These are phyloP conservation scores for Plectropomus leopardus DNA, from an alignment of 2,113 vertebrate genomes.

Conservation along the genomic window DNA sequence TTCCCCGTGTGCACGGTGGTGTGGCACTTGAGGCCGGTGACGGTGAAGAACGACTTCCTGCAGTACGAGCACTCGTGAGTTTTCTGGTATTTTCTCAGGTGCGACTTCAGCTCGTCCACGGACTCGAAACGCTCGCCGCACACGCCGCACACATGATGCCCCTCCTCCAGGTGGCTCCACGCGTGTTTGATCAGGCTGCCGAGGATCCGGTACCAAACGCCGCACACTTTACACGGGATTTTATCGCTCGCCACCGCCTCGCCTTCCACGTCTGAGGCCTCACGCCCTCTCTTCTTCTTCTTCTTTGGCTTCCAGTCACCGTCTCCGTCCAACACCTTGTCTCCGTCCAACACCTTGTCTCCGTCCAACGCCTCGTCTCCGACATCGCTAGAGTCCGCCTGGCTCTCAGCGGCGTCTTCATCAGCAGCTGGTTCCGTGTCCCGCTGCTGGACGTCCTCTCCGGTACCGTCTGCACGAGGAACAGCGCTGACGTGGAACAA, in stretches of 20 bases:
- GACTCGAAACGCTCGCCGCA: conserved; percentile 25
- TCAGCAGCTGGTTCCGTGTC: background rate
- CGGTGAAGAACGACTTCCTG: conserved; percentile 34
- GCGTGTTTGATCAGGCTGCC: conserved; percentile 57
- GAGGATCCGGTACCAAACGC: conserved; percentile 21
- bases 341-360: background rate
- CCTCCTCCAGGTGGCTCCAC: conserved; percentile 48
- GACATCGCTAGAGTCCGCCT: background rate
- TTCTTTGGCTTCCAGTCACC: background rate
- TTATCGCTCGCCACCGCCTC: background rate
- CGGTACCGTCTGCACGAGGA: background rate
- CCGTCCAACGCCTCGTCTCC: background rate
- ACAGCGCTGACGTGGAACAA: background rate
- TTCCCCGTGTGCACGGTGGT: conserved; percentile 21
- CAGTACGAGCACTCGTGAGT: conserved; percentile 47
- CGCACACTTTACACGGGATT: conserved; percentile 47
- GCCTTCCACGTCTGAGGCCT: accelerated
- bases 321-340: background rate
- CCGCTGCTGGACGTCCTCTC: background rate
- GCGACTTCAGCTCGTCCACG: background rate
- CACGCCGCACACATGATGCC: conserved; percentile 26
- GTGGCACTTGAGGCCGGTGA: conserved; percentile 36
- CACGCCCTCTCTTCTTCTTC: background rate
- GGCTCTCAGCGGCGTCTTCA: background rate
- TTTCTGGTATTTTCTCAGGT: conserved; percentile 36